These are phyloP conservation scores for Tetrapedia diversipes DNA, from an alignment of 2,888 invertebrate genomes.

Conservation along the genomic window DNA sequence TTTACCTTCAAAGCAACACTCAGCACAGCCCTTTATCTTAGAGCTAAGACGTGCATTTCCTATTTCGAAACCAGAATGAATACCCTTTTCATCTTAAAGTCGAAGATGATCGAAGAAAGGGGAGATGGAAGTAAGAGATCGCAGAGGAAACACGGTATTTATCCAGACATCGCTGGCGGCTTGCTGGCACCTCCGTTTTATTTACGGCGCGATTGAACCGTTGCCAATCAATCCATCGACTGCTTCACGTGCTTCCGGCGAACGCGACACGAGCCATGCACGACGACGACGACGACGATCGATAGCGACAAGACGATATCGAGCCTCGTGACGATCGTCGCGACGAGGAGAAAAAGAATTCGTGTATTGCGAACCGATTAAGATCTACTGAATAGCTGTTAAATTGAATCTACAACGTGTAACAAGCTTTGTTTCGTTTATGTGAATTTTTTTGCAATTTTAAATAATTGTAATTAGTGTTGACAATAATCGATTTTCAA, in stretches of 20 bases:
- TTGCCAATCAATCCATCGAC: conserved; percentile 47
- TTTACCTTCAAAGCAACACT: too few species aligned
- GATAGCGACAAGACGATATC: conserved; percentile 35
- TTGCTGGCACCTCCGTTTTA: conserved; percentile 32
- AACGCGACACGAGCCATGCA: neutral
- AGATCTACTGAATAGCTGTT: too few species aligned
- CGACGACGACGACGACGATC: conserved; percentile 17
- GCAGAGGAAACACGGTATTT: conserved; percentile 16
- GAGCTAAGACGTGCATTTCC: too few species aligned
- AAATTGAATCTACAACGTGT: too few species aligned
- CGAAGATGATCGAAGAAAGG: too few species aligned
- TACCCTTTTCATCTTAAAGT: too few species aligned
- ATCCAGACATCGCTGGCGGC: conserved; percentile 25
- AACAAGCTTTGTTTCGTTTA: too few species aligned
- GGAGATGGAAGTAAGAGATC: neutral
- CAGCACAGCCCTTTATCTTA: too few species aligned
- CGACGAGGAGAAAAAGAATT: conserved; percentile 22
- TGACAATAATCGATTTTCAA: too few species aligned
- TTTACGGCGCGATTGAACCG: conserved; percentile 41
- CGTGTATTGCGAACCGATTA: too few species aligned
- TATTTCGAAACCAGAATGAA: neutral
- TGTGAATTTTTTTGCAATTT: too few species aligned
- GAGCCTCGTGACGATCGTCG: conserved; percentile 28
- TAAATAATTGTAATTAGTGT: too few species aligned
- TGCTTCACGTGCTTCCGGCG: conserved; percentile 33